These are phyloP conservation scores for Crotalus tigris DNA, from an alignment of 2,113 vertebrate genomes.

Conservation along the genomic window DNA sequence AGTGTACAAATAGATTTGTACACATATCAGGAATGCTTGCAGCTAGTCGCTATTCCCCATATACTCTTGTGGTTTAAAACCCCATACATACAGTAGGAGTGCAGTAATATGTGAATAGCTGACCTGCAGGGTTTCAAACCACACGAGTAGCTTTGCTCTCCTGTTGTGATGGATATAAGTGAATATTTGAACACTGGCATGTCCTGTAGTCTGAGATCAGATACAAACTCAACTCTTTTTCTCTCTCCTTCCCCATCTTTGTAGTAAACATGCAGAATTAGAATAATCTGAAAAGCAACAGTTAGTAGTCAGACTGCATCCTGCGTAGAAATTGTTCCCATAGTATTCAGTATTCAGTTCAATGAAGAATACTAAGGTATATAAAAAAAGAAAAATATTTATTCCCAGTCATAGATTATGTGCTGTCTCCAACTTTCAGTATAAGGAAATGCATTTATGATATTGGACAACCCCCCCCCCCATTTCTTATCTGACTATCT, in stretches of 20 bases:
- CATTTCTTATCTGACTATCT: not conserved
- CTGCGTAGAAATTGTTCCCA: not conserved
- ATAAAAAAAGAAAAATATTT: not conserved
- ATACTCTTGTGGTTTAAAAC: not conserved
- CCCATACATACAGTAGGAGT: not conserved
- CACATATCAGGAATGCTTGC: not conserved
- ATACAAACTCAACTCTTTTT: not conserved
- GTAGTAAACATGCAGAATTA: not conserved
- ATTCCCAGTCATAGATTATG: not conserved
- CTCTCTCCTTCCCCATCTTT: not conserved
- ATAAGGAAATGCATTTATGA: not conserved
- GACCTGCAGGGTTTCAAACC: not conserved
- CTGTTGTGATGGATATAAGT: not conserved
- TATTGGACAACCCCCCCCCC: not conserved
- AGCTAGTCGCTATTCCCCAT: not conserved
- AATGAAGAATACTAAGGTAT: not conserved
- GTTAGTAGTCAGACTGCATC: not conserved
- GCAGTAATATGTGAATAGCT: not conserved
- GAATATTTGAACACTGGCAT: not conserved
- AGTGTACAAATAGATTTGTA: not conserved
- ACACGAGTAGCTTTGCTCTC: not conserved
- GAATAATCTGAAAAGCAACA: not conserved
- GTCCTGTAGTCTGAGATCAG: not conserved
- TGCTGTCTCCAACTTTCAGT: not conserved
- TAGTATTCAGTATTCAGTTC: not conserved